phyloP scores from a whole-genome alignment of 1,140 invertebrate species.

The Chrysomallon squamiferum region DNA sequence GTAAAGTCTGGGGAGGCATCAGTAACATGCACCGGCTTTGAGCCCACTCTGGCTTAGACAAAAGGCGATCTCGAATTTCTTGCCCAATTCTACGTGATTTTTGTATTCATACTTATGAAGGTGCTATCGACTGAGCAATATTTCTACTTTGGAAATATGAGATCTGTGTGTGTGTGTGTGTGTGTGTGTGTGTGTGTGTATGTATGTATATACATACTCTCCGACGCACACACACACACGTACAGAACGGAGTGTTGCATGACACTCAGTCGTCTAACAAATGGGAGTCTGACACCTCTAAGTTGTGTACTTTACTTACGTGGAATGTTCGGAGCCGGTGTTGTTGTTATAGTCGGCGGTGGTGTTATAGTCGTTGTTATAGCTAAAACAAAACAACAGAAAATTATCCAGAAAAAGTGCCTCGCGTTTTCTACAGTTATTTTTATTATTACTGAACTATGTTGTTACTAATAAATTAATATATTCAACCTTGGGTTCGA shows the following conservation, averaged over 20 bases:
- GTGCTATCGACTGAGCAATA: no score
- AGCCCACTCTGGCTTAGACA: not conserved
- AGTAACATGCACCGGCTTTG: not conserved
- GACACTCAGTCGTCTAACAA: no score
- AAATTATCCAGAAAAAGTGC: not conserved
- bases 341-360: not conserved
- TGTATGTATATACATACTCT: not conserved
- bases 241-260: not conserved
- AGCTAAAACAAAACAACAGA: conserved; percentile 55
- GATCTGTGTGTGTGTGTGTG: conserved; percentile 8
- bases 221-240: not conserved
- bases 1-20: not conserved
- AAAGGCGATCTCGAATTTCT: no score
- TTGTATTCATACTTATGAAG: no score
- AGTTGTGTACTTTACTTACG: not conserved
- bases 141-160: not conserved
- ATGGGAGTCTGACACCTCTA: not conserved
- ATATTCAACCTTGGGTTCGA: no score
- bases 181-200: conserved; percentile 6
- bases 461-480: no score
- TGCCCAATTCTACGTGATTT: no score
- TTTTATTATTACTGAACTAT: no score
- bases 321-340: not conserved
- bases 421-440: not conserved
- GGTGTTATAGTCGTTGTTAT: not conserved